A percentile compares a stretch with the other conserved stretches of the same genome.
Conservation (phyloP, 2,797 vertebrate species). For the Garrulus glandarius region DNA sequence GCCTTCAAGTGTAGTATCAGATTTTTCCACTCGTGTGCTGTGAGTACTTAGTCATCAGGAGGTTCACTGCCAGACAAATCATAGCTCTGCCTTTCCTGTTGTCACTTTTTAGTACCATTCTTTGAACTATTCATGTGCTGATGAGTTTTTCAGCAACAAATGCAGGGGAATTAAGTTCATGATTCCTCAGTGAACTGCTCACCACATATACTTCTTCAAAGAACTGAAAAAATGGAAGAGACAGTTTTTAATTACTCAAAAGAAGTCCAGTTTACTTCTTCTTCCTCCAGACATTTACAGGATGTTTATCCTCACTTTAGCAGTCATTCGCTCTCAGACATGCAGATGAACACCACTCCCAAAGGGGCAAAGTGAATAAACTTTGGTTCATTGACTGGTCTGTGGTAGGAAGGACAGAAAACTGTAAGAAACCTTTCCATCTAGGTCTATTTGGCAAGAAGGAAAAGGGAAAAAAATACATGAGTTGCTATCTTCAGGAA, state of each 20-base stretch:
- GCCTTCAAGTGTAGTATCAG: slow-evolving; percentile 11
- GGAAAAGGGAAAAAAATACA: slow-evolving; percentile 43
- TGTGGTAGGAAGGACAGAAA: slow-evolving; percentile 2
- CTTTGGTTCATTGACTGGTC: slow-evolving; percentile 37
- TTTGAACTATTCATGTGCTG: slow-evolving; percentile 38
- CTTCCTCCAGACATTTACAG: background rate
- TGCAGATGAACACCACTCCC: background rate
- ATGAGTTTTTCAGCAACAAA: slow-evolving; percentile 33
- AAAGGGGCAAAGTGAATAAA: background rate
- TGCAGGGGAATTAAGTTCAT: background rate
- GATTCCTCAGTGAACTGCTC: background rate
- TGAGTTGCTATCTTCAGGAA: slow-evolving; percentile 61
- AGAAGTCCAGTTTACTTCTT: background rate
- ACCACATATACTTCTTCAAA: background rate
- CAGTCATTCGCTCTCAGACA: background rate
- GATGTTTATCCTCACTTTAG: background rate
- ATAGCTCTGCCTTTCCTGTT: slow-evolving; percentile 52
- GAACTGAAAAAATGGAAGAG: background rate
- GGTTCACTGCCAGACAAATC: slow-evolving; percentile 8
- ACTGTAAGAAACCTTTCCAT: slow-evolving; percentile 56
- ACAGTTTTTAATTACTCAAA: background rate
- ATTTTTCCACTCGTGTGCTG: slow-evolving; percentile 50
- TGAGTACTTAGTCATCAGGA: slow-evolving; percentile 41
- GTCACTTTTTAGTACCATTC: slow-evolving; percentile 44
- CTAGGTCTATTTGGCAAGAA: slow-evolving; percentile 60